Evolutionary conservation across 2,888 invertebrate genomes (phyloP).

Genomic region (Dicyrtoma fusca): DNA sequence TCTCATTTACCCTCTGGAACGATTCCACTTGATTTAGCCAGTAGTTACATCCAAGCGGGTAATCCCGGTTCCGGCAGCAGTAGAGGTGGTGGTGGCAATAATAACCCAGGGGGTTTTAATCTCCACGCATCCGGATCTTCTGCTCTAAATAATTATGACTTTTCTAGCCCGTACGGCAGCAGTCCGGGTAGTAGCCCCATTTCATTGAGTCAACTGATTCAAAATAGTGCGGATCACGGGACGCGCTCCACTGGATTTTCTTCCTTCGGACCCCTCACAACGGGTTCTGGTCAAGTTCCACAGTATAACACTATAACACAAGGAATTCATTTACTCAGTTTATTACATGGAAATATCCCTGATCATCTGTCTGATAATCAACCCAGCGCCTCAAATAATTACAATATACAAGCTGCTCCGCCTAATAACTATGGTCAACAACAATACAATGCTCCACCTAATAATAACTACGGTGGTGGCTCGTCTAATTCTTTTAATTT

Average conservation of each 20-base stretch:
- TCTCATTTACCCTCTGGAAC: slow-evolving; percentile 42
- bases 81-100: neutral
- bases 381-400: slow-evolving; percentile 5
- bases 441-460: too few relatives aligned
- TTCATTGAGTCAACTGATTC: slow-evolving; percentile 1
- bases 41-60: slow-evolving; percentile 47
- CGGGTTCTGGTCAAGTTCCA: slow-evolving; percentile 31
- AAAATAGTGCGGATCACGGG: slow-evolving; percentile 19
- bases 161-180: too few relatives aligned
- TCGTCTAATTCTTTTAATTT: slow-evolving; percentile 26
- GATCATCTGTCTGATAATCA: slow-evolving; percentile 32
- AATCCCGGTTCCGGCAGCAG: slow-evolving; percentile 5
- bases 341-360: slow-evolving; percentile 47
- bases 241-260: too few relatives aligned
- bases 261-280: too few relatives aligned
- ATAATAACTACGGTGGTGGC: slow-evolving; percentile 36
- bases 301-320: slow-evolving; percentile 52
- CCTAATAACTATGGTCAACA: slow-evolving; percentile 6
- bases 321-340: slow-evolving; percentile 51
- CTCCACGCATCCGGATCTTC: slow-evolving; percentile 15
- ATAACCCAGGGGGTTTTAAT: slow-evolving; percentile 4
- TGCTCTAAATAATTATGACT: neutral
- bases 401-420: neutral
- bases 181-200: too few relatives aligned
- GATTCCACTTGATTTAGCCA: slow-evolving; percentile 49